Percentiles rank a stretch among this genome's conserved stretches.
These are phyloP conservation scores for Lochmaea crataegi DNA, from an alignment of 2,888 invertebrate species.

Conservation along the genomic window DNA sequence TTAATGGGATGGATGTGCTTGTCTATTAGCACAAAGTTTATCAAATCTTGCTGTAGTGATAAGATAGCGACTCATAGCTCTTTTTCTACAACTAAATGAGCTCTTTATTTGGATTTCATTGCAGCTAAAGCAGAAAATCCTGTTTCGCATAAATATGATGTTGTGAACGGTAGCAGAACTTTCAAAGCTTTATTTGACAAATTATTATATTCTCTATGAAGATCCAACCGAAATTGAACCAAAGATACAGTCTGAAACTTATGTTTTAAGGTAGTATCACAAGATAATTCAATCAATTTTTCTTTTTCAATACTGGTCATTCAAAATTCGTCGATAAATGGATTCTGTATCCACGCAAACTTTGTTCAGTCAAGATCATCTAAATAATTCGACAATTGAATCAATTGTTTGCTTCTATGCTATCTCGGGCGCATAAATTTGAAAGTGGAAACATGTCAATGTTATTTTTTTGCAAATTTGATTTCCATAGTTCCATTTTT, in stretches of 20 bases:
- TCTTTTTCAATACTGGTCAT: conserved; percentile 4
- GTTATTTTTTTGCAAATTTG: no score
- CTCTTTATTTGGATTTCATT: no score
- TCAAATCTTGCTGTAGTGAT: no score
- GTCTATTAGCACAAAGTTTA: no score
- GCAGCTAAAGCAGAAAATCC: no score
- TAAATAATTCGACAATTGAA: background rate
- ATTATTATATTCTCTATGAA: background rate
- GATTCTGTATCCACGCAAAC: background rate
- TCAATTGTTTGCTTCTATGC: background rate
- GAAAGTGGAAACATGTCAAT: no score
- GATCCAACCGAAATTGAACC: background rate
- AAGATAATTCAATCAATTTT: conserved; percentile 5
- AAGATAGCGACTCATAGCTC: no score
- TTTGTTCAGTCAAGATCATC: background rate
- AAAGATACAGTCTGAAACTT: conserved; percentile 2
- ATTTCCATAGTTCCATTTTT: no score
- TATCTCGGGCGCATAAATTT: background rate
- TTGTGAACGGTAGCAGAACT: no score
- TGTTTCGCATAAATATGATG: no score
- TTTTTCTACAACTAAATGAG: conserved; percentile 3
- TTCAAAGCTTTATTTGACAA: conserved; percentile 1
- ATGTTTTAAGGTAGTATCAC: conserved; percentile 3
- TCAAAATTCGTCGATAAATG: background rate
- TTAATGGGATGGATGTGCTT: no score